Conservation (phyloP, 2,888 invertebrate species). For the Andrena minutula region DNA sequence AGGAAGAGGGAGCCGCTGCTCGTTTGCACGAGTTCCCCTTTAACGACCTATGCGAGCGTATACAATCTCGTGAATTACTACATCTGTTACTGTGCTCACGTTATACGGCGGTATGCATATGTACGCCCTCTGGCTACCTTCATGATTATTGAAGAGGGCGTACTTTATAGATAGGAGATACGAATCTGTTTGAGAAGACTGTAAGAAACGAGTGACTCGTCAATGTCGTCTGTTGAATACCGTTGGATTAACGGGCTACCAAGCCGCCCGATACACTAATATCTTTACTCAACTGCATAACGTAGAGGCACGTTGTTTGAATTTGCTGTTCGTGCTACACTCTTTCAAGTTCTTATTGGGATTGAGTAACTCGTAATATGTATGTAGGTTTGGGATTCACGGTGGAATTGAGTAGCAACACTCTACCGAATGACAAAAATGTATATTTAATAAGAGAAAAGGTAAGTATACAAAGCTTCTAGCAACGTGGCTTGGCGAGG, state of each 20-base stretch:
- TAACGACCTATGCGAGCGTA: conserved; percentile 63
- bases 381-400: no score
- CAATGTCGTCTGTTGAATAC: conserved; percentile 18
- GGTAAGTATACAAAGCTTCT: no score
- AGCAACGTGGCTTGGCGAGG: no score
- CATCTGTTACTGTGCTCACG: conserved; percentile 62
- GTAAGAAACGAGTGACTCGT: conserved; percentile 58
- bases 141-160: conserved; percentile 56
- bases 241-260: not conserved
- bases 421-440: no score
- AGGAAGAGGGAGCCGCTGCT: conserved; percentile 52
- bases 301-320: no score
- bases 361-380: no score
- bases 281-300: no score
- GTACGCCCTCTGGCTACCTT: conserved; percentile 29
- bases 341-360: no score
- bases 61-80: conserved; percentile 66
- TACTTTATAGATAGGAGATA: conserved; percentile 46
- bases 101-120: conserved; percentile 31
- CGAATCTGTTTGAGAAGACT: conserved; percentile 40
- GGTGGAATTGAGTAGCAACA: no score
- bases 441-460: no score
- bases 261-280: not conserved
- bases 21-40: conserved; percentile 71
- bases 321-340: no score